Conservation (phyloP, 2,797 vertebrate genomes). For the Crenichthys baileyi region DNA sequence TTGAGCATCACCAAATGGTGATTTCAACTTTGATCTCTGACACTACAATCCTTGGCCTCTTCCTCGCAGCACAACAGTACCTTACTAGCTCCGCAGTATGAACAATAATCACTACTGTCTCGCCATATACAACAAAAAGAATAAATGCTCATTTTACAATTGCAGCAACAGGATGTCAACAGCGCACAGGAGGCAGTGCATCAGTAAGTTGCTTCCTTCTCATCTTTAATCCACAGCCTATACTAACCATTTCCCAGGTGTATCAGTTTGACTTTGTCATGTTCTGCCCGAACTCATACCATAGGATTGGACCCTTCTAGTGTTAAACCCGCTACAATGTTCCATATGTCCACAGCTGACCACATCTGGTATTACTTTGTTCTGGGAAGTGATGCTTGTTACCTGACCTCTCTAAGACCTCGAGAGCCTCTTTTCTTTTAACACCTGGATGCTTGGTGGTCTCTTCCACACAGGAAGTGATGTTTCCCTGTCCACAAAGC, state of each 20-base stretch:
- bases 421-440: constrained; percentile 39
- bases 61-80: neutral
- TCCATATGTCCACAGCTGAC: constrained; percentile 33
- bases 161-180: neutral
- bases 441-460: constrained; percentile 52
- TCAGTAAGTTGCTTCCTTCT: neutral
- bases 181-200: neutral
- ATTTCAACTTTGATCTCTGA: neutral
- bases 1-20: neutral
- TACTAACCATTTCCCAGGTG: neutral
- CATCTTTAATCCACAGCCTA: neutral
- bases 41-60: neutral
- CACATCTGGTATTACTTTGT: constrained; percentile 34
- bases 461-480: constrained; percentile 58
- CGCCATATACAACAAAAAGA: neutral
- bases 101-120: neutral
- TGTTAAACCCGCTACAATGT: neutral
- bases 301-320: neutral
- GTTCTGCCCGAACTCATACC: constrained; percentile 5
- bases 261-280: constrained; percentile 7
- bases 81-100: neutral
- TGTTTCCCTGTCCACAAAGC: constrained; percentile 56
- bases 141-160: neutral
- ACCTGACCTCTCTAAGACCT: constrained; percentile 53
- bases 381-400: constrained; percentile 41